phyloP scores from a whole-genome alignment of 2,113 vertebrate genomes.

The Myiozetetes cayanensis region DNA sequence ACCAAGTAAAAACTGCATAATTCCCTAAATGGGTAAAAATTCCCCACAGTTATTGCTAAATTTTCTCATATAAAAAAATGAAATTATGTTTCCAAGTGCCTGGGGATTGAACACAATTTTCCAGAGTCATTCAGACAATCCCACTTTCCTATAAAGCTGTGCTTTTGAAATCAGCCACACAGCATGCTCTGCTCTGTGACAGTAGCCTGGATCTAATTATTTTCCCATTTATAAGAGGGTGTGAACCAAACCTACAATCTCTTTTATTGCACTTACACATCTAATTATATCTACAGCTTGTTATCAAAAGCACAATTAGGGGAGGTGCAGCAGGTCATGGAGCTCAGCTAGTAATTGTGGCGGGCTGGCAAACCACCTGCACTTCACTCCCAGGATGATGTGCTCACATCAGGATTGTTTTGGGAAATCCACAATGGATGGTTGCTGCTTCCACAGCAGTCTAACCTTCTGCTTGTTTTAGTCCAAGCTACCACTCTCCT shows the following conservation, averaged over 20 bases:
- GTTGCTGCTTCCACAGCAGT: not conserved
- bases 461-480: not conserved
- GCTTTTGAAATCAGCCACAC: not conserved
- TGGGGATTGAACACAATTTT: constrained; percentile 21
- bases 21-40: not conserved
- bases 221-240: not conserved
- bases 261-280: not conserved
- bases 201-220: constrained; percentile 9
- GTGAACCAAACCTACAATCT: not conserved
- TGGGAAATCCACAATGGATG: not conserved
- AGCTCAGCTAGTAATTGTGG: not conserved
- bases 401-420: fast-evolving
- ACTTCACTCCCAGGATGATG: not conserved
- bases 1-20: not conserved
- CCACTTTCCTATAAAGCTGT: not conserved
- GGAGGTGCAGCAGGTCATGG: not conserved
- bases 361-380: not conserved
- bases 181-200: not conserved
- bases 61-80: not conserved
- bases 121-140: not conserved
- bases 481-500: not conserved
- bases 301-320: not conserved
- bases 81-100: constrained; percentile 8
- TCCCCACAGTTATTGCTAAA: not conserved
- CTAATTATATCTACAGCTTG: constrained; percentile 1